Evolutionary conservation across 2,888 invertebrate genomes (phyloP), one percentile per base, ranked within the genome.

Genomic region (Brenthis hecate): DNA sequence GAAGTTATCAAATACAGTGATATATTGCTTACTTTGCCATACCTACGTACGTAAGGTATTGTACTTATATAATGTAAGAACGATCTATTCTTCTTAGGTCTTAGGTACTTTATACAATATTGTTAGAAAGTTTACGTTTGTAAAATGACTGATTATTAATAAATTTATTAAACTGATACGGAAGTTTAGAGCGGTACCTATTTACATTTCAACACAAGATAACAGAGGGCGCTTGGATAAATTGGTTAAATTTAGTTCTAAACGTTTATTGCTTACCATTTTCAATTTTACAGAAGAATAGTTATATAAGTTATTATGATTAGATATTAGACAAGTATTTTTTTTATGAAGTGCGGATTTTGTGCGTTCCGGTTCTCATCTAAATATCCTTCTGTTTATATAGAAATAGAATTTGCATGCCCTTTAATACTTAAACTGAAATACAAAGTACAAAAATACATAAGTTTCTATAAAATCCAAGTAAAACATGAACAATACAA

Each of bases 11-110:
- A 84, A 79, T 75, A 81, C 79, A 75, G 75, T 76, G 81, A 84
- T 84, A 84, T 85, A 87, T 88, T 87, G 85, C 84, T 88, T 87
- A 88, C 77, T 83, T 85, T 86, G 81, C 79, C 81, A 85, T 86
- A 88, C 81, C 83, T 85, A 88, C 80, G 83, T 80, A 79, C 79
- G 81, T 85, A 80, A 78, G 76, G 79, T 85, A 85, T 81, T 83
- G 85, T 86, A 85, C 82, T 83, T 85, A 85, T 76, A 77, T 75
- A 77, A 81, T 77, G 75, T 80, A 81, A 78, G 79, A 81, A 80
- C 73, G 76, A 78, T 78, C 80, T 85, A 83, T 82, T 75, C 78
- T 80, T 82, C 79, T 80, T 83, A 83, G 77, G 72, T 77, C 79
- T 79, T 80, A 79, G 73, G 74, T 75, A 76, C 70, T 84, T 85